These are phyloP conservation scores for Trissoscelio sp. DNA, from an alignment of 2,888 invertebrate genomes.

Conservation along the genomic window DNA sequence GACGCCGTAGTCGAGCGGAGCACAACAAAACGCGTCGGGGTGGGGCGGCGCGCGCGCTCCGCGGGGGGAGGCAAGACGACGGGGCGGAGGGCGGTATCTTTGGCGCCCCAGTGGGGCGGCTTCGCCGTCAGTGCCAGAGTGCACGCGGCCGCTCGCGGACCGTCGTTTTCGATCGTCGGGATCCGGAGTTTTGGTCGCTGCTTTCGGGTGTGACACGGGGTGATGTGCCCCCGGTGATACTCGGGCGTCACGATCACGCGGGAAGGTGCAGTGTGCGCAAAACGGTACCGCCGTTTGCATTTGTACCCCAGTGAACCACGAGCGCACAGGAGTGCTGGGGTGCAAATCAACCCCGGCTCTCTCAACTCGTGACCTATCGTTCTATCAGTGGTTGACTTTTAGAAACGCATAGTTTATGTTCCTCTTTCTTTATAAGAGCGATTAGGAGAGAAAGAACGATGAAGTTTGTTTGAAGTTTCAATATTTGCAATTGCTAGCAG, in stretches of 20 bases:
- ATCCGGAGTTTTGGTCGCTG: too few relatives aligned
- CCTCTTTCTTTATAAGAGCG: background rate
- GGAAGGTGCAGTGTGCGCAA: conserved; percentile 67
- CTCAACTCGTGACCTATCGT: conserved; percentile 18
- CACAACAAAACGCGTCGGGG: conserved; percentile 48
- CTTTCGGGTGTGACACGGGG: conserved; percentile 58
- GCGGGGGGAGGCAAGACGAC: conserved; percentile 49
- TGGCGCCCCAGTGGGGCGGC: conserved; percentile 62
- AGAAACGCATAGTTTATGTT: background rate
- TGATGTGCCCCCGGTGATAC: conserved; percentile 76
- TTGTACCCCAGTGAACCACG: background rate
- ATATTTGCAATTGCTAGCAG: too few relatives aligned
- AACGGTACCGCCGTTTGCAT: conserved; percentile 64
- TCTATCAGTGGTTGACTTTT: conserved; percentile 9
- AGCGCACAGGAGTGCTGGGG: background rate
- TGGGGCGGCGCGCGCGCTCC: conserved; percentile 52
- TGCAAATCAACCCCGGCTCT: background rate
- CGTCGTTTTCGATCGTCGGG: background rate
- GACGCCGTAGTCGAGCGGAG: conserved; percentile 64
- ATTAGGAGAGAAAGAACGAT: background rate
- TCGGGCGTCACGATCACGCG: conserved; percentile 21
- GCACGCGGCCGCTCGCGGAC: conserved; percentile 62
- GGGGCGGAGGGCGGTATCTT: conserved; percentile 17
- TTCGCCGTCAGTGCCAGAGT: conserved; percentile 53
- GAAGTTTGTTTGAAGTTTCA: too few relatives aligned